Evolutionary conservation across 2,888 invertebrate species (phyloP).

Genomic region (Sphaeridia pumilis): DNA sequence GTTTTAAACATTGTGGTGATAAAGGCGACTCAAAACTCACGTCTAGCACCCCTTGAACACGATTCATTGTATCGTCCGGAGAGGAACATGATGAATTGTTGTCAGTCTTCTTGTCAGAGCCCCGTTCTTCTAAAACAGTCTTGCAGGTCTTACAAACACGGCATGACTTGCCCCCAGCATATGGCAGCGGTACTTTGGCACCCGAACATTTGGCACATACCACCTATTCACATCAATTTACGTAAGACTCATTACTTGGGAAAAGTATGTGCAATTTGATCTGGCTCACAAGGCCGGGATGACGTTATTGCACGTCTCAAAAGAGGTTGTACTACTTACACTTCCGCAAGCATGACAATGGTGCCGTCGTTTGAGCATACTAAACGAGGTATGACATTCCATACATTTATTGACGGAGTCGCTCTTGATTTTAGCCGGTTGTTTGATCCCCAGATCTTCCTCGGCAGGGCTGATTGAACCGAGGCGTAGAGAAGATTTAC

Average conservation of each 20-base stretch:
- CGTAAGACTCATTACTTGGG: too few relatives aligned
- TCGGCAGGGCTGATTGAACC: conserved; percentile 37
- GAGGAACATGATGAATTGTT: conserved; percentile 25
- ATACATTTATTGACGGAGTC: conserved; percentile 44
- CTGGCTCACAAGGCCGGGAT: too few relatives aligned
- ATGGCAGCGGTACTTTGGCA: conserved; percentile 41
- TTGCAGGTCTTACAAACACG: conserved; percentile 48
- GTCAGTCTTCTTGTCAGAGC: conserved; percentile 17
- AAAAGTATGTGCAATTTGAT: too few relatives aligned
- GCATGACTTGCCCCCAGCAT: conserved; percentile 45
- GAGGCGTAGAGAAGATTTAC: conserved; percentile 38
- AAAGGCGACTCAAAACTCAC: too few relatives aligned
- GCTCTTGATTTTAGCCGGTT: conserved; percentile 42
- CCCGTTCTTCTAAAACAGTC: conserved; percentile 38
- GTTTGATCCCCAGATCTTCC: conserved; percentile 40
- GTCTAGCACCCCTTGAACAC: conserved; percentile 31
- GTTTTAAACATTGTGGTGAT: too few relatives aligned
- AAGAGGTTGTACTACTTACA: too few relatives aligned
- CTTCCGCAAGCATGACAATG: conserved; percentile 45
- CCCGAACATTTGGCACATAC: conserved; percentile 43
- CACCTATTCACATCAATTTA: too few relatives aligned
- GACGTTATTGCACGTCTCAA: too few relatives aligned
- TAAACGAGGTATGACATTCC: conserved; percentile 41
- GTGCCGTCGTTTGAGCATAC: conserved; percentile 41
- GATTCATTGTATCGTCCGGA: conserved; percentile 29